Base-by-base conservation (phyloP, 1,140 invertebrate genomes). In the Pachypsylla venusta region DNA sequence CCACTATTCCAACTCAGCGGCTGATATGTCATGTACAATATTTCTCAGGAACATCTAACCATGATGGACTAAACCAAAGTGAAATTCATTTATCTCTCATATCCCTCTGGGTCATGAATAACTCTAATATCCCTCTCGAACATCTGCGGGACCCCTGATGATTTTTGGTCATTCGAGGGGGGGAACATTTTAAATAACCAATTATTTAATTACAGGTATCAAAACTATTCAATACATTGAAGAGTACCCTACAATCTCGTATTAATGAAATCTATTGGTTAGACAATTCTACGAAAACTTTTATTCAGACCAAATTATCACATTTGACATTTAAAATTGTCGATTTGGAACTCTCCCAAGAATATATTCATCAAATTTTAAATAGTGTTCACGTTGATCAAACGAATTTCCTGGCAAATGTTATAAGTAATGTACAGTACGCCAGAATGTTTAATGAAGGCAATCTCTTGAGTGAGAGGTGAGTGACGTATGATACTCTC, bases 401-500 rank as follows among this genome's bases (percentile, higher is more conserved):
- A 3, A n/a, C 16, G n/a, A 48, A 48, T 22, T 48, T 48, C 16
- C 42, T 48, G 42, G 42, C 7, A n/a, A 48, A 48, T 19, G 42
- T 48, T 3, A 48, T 48, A n/a, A 48, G n/a, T 3, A 48, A 22
- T 7, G 16, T 48, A 7, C 16, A 48, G 22, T 4, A 19, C n/a
- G 42, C 42, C 7, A 48, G 42, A 22, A 48, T 19, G 42, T 48
- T 48, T 22, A 48, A 48, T 22, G 42, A 48, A 22, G 22, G 42
- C 42, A 48, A 48, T 19, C 42, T 19, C n/a, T 48, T 48, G 42
- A 48, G 42, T n/a, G 42, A 19, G n/a, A 48, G 42, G 42, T 48
- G 16, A 48, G 5, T n/a, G n/a, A n/a, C n/a, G n/a, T n/a, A n/a
- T n/a, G n/a, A n/a, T n/a, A n/a, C n/a, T n/a, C n/a, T n/a, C n/a